A percentile compares a stretch with the other conserved stretches of the same genome.
Evolutionary conservation across 2,113 vertebrate genomes (phyloP).

Genomic region (Crotalus horridus): DNA sequence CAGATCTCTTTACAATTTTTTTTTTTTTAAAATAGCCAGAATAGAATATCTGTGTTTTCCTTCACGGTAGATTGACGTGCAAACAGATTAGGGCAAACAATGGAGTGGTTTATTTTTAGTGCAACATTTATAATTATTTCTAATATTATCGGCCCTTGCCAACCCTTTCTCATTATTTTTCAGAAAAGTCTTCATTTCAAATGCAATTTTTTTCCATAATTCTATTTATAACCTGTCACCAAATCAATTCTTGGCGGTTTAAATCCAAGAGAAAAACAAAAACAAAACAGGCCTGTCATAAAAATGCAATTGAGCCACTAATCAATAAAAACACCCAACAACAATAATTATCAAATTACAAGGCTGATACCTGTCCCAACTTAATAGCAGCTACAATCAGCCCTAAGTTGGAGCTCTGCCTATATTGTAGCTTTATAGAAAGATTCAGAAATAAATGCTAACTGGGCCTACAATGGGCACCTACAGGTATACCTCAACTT

Average conservation of each 20-base stretch:
- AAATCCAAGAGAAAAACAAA: background rate
- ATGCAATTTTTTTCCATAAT: background rate
- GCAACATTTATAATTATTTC: background rate
- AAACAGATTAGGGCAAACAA: background rate
- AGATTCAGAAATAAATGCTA: background rate
- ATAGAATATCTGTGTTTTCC: slow-evolving; percentile 4
- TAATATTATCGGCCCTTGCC: background rate
- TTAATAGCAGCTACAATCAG: background rate
- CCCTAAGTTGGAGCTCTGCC: background rate
- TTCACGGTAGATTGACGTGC: background rate
- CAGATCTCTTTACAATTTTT: slow-evolving; percentile 61
- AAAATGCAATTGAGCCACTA: background rate
- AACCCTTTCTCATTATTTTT: background rate
- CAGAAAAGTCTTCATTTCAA: background rate
- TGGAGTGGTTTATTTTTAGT: background rate
- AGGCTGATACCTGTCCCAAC: background rate
- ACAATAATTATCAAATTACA: background rate
- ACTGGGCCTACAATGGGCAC: background rate
- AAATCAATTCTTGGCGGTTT: background rate
- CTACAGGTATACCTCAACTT: background rate
- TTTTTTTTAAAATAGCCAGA: slow-evolving; percentile 44
- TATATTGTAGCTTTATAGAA: background rate
- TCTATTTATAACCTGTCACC: background rate
- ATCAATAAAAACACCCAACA: background rate
- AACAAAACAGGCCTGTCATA: background rate